These are phyloP conservation scores for Entelurus aequoreus DNA, from an alignment of 2,113 vertebrate genomes.

Conservation along the genomic window DNA sequence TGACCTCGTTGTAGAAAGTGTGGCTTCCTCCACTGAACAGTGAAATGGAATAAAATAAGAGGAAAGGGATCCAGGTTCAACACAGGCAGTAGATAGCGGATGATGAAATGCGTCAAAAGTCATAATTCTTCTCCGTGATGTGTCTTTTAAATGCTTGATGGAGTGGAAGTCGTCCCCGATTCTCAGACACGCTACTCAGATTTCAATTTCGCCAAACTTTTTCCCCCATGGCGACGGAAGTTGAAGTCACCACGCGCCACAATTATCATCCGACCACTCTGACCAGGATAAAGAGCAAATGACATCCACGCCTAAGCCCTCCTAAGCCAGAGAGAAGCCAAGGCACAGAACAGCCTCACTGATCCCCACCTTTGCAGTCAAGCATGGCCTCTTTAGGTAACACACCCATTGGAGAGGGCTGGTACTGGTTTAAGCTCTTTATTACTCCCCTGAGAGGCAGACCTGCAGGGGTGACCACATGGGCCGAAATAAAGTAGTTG, in stretches of 20 bases:
- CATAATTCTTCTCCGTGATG: constrained; percentile 43
- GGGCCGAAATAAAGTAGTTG: constrained; percentile 40
- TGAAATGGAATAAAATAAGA: constrained; percentile 31
- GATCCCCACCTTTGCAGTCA: constrained; percentile 50
- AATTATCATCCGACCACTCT: constrained; percentile 71
- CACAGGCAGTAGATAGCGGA: constrained; percentile 32
- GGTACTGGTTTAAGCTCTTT: constrained; percentile 40
- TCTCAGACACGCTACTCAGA: constrained; percentile 71
- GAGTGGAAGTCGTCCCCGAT: constrained; percentile 37
- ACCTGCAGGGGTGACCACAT: constrained; percentile 27
- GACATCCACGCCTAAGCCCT: constrained; percentile 69
- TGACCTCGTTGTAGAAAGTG: constrained; percentile 3
- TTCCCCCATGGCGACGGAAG: constrained; percentile 52
- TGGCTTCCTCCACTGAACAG: constrained; percentile 31
- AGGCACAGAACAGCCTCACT: constrained; percentile 38
- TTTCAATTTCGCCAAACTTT: constrained; percentile 73
- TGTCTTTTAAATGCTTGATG: constrained; percentile 45
- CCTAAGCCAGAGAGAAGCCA: constrained; percentile 65
- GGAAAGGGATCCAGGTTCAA: constrained; percentile 18
- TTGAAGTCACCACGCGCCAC: constrained; percentile 64
- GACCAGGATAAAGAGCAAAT: constrained; percentile 62
- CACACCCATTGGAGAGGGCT: constrained; percentile 29
- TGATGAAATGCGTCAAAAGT: constrained; percentile 51
- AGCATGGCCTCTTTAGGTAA: constrained; percentile 61
- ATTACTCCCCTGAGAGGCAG: constrained; percentile 13